phyloP scores from a whole-genome alignment of 2,797 vertebrate genomes.

The Erithacus rubecula region DNA sequence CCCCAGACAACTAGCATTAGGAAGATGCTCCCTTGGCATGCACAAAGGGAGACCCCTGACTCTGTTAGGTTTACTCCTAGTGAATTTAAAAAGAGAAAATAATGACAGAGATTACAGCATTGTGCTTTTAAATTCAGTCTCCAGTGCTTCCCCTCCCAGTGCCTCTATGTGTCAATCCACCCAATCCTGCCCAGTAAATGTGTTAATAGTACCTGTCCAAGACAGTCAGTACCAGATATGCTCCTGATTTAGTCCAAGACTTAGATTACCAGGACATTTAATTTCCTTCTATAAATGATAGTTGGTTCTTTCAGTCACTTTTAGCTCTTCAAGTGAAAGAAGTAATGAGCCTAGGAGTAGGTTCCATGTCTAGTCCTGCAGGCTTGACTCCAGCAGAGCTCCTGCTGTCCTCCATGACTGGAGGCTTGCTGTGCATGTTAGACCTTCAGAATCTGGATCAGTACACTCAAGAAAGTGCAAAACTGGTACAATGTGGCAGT shows the following conservation, averaged over 20 bases:
- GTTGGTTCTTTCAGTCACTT: background rate
- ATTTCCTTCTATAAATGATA: background rate
- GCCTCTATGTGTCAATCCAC: background rate
- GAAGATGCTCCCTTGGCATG: background rate
- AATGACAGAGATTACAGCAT: background rate
- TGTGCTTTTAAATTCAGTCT: background rate
- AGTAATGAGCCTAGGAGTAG: conserved; percentile 1
- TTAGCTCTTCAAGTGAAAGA: conserved; percentile 19
- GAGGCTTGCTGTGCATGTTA: background rate
- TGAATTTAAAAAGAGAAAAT: conserved; percentile 1
- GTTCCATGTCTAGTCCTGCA: background rate
- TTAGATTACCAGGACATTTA: background rate
- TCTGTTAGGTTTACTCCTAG: background rate
- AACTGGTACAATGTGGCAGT: background rate
- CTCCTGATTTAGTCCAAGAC: background rate
- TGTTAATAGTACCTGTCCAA: background rate
- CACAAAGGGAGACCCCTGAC: background rate
- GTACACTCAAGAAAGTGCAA: background rate
- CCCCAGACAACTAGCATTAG: background rate
- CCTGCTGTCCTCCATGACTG: background rate
- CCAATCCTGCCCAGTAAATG: background rate
- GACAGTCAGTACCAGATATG: background rate
- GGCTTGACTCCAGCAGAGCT: background rate
- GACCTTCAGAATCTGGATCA: conserved; percentile 17
- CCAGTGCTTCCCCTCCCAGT: background rate